phyloP scores from a whole-genome alignment of 64 coral and sea anemone species.

The Platygyra sinensis region DNA sequence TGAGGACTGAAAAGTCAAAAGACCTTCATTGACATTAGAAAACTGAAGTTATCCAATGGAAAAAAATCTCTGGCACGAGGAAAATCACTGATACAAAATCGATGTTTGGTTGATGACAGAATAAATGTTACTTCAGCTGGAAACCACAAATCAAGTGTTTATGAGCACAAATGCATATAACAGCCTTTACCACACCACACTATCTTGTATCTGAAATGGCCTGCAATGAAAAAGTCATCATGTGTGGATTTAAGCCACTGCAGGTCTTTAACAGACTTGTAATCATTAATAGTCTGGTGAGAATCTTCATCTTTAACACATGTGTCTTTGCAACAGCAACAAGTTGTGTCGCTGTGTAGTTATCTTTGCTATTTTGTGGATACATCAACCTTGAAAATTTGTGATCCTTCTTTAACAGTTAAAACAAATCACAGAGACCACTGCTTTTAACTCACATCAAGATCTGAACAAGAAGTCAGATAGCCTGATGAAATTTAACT shows the following conservation, averaged over 20 bases:
- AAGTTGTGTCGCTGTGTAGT: background rate
- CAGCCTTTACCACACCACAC: slow-evolving; percentile 6
- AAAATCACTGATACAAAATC: background rate
- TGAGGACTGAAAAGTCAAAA: too few species aligned
- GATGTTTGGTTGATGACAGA: slow-evolving; percentile 25
- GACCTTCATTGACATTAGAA: too few species aligned
- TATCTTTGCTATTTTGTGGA: background rate
- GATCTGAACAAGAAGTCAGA: background rate
- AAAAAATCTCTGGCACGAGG: too few species aligned
- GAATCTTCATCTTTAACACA: background rate
- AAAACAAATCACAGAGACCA: too few species aligned
- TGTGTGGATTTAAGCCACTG: slow-evolving; percentile 26
- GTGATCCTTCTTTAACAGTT: too few species aligned
- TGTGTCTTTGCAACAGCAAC: background rate
- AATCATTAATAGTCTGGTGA: slow-evolving; percentile 16
- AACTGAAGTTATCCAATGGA: too few species aligned
- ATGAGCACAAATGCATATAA: slow-evolving; percentile 15
- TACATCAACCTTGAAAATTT: background rate
- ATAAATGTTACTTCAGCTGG: slow-evolving; percentile 55
- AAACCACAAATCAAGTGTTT: slow-evolving; percentile 41
- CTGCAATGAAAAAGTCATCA: slow-evolving; percentile 48
- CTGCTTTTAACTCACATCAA: too few species aligned
- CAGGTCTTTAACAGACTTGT: slow-evolving; percentile 38
- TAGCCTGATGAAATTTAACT: background rate
- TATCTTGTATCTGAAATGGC: slow-evolving; percentile 20